These are phyloP conservation scores for Ceratina calcarata DNA, from an alignment of 1,140 invertebrate genomes.

Conservation along the genomic window DNA sequence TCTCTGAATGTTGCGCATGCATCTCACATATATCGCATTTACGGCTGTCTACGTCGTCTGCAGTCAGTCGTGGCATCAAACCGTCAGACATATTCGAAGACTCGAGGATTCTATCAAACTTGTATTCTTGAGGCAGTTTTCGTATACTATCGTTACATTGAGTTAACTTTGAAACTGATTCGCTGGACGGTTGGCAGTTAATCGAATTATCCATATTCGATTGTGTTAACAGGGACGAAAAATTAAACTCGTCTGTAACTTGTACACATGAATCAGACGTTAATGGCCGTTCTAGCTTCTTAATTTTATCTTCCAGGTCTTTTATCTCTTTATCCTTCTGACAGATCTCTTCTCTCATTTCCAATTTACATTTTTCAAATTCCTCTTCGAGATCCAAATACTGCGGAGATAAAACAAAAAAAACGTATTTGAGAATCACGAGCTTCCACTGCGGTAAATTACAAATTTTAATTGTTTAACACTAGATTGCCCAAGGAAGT, in stretches of 20 bases:
- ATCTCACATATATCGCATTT: conserved; percentile 10
- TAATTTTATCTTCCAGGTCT: conserved; percentile 80
- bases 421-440: too few species aligned
- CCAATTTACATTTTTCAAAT: conserved; percentile 81
- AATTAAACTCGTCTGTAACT: conserved; percentile 63
- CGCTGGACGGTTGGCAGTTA: conserved; percentile 33
- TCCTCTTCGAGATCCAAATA: conserved; percentile 88
- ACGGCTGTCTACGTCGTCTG: conserved; percentile 64
- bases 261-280: conserved; percentile 68
- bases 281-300: conserved; percentile 16
- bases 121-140: conserved; percentile 32
- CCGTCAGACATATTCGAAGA: conserved; percentile 41
- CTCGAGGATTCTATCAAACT: conserved; percentile 50
- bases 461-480: too few species aligned
- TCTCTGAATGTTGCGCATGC: conserved; percentile 5
- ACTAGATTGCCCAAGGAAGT: too few species aligned
- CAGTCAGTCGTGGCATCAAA: conserved; percentile 31
- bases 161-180: conserved; percentile 35
- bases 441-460: too few species aligned
- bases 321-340: conserved; percentile 82
- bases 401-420: conserved; percentile 72
- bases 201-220: conserved; percentile 52
- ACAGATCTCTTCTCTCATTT: conserved; percentile 77
- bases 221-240: conserved; percentile 15
- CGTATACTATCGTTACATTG: conserved; percentile 41